Conservation (phyloP, 1,140 invertebrate genomes). For the Calephelis virginiensis region DNA sequence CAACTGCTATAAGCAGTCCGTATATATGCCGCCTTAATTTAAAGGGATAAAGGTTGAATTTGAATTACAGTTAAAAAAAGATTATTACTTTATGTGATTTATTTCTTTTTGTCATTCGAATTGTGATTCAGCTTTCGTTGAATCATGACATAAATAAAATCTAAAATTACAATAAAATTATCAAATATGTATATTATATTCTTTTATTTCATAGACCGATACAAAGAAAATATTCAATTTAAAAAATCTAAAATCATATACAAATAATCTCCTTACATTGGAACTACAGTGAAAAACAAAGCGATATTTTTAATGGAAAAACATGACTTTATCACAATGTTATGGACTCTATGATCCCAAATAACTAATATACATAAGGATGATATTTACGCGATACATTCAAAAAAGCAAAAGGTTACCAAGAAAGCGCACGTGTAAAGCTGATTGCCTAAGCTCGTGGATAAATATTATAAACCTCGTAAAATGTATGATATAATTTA, state of each 20-base stretch:
- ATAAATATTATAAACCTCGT: neutral
- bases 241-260: constrained; percentile 72
- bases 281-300: constrained; percentile 62
- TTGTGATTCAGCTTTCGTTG: constrained; percentile 63
- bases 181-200: constrained; percentile 47
- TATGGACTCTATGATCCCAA: constrained; percentile 63
- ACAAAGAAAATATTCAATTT: constrained; percentile 62
- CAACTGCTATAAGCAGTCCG: too few relatives aligned
- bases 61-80: constrained; percentile 32
- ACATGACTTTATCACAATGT: constrained; percentile 76
- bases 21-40: neutral
- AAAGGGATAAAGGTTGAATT: neutral
- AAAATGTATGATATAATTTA: neutral
- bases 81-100: constrained; percentile 59
- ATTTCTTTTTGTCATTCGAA: constrained; percentile 57
- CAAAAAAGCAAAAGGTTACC: constrained; percentile 51
- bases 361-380: constrained; percentile 72
- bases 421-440: constrained; percentile 22
- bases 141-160: constrained; percentile 67
- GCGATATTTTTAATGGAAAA: constrained; percentile 67
- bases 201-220: constrained; percentile 59
- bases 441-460: constrained; percentile 24
- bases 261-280: constrained; percentile 68
- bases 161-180: constrained; percentile 56
- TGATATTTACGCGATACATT: constrained; percentile 27